Percentiles rank a stretch among this genome's conserved stretches.
These are phyloP conservation scores for Arrhamphus sclerolepis DNA, from an alignment of 2,797 vertebrate species.

Conservation along the genomic window DNA sequence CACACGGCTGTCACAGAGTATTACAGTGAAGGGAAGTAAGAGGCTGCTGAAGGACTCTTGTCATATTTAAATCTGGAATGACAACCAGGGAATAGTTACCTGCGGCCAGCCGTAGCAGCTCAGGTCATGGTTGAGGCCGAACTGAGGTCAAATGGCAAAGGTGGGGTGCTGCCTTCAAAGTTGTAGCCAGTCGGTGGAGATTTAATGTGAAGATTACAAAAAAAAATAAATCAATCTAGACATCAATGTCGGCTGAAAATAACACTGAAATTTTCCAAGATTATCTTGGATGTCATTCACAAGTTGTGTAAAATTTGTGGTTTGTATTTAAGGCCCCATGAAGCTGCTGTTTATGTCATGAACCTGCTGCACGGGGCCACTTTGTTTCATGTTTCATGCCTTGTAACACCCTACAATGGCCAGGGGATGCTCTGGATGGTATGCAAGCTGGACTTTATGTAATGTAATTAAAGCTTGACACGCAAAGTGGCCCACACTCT, in stretches of 20 bases:
- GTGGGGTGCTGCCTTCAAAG: conserved; percentile 19
- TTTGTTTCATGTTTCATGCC: background rate
- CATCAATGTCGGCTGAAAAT: conserved; percentile 33
- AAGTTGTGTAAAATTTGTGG: conserved; percentile 22
- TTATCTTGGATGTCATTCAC: conserved; percentile 27
- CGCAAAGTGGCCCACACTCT: too few relatives aligned
- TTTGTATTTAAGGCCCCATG: conserved; percentile 17
- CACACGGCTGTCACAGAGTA: conserved; percentile 22
- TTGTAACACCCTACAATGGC: conserved; percentile 5
- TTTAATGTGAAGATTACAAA: conserved; percentile 15
- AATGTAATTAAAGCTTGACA: conserved; percentile 42
- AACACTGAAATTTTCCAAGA: conserved; percentile 35
- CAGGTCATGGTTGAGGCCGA: conserved; percentile 23
- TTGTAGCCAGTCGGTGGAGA: background rate
- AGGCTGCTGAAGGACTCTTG: conserved; percentile 36
- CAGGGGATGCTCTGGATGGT: background rate
- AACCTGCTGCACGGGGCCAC: background rate
- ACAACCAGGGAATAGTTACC: conserved; percentile 53
- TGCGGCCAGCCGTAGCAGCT: conserved; percentile 23
- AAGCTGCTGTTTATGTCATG: background rate
- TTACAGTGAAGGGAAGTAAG: conserved; percentile 10
- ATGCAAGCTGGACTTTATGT: conserved; percentile 17
- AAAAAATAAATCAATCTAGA: conserved; percentile 24
- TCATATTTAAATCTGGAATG: conserved; percentile 64
- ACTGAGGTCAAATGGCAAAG: conserved; percentile 48